Percentiles rank a stretch among this genome's conserved stretches.
Evolutionary conservation across 2,888 invertebrate genomes (phyloP).

Genomic region (Tachina fera): DNA sequence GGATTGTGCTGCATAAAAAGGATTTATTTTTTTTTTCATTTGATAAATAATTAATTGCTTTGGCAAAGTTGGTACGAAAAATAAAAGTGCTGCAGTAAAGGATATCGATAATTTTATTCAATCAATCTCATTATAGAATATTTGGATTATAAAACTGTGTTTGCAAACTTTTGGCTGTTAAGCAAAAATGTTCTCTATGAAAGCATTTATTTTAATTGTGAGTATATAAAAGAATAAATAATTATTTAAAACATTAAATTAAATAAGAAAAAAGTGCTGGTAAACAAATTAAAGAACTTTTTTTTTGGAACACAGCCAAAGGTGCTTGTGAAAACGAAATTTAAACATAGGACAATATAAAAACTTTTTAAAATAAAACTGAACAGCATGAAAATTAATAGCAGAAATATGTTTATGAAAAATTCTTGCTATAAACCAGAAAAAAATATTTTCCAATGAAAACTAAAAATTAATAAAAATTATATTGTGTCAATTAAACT

Average conservation of each 20-base stretch:
- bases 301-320: background rate
- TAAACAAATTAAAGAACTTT: background rate
- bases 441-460: too few relatives aligned
- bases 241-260: background rate
- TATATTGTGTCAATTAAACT: too few relatives aligned
- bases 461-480: too few relatives aligned
- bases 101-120: background rate
- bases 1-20: slow-evolving; percentile 40
- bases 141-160: slow-evolving; percentile 39
- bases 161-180: slow-evolving; percentile 32
- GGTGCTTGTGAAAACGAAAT: background rate
- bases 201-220: slow-evolving; percentile 74
- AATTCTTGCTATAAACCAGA: too few relatives aligned
- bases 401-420: too few relatives aligned
- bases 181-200: slow-evolving; percentile 73
- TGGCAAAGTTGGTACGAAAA: background rate
- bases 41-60: slow-evolving; percentile 38
- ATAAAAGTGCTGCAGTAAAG: slow-evolving; percentile 3
- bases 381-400: too few relatives aligned
- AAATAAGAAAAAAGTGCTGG: background rate
- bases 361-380: too few relatives aligned
- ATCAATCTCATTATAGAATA: background rate
- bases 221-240: slow-evolving; percentile 63
- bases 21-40: slow-evolving; percentile 9
- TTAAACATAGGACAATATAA: background rate